These are phyloP conservation scores for Endomychus coccineus DNA, from an alignment of 2,888 invertebrate genomes.

Conservation along the genomic window DNA sequence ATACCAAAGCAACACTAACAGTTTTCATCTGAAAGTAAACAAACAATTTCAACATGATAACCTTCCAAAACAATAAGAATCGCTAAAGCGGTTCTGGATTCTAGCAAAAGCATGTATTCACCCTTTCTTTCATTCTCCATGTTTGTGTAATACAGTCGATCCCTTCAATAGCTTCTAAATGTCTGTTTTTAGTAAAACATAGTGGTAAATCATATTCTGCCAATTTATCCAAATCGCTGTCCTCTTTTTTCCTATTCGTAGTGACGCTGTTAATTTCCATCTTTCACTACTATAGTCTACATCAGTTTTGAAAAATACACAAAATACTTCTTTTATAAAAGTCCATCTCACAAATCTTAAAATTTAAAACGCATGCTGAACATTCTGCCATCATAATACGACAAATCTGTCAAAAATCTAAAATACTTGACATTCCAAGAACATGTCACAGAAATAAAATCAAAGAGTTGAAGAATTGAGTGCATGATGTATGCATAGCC, in stretches of 20 bases:
- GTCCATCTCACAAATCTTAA: no score
- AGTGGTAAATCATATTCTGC: slow-evolving; percentile 63
- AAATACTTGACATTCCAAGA: no score
- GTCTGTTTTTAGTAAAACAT: slow-evolving; percentile 66
- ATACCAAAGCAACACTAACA: slow-evolving; percentile 93
- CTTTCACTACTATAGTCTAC: no score
- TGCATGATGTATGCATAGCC: no score
- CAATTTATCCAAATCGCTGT: slow-evolving; percentile 1
- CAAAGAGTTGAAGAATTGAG: no score
- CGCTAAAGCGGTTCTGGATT: neutral
- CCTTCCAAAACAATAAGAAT: slow-evolving; percentile 6
- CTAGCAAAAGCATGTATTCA: slow-evolving; percentile 37
- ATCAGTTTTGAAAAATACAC: no score
- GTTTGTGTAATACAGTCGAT: slow-evolving; percentile 61
- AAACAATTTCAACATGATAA: slow-evolving; percentile 17
- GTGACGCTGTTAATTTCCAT: slow-evolving; percentile 5
- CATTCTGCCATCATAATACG: no score
- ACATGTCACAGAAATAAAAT: no score
- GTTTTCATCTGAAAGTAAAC: slow-evolving; percentile 95
- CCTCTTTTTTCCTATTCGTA: neutral
- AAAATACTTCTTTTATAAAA: no score
- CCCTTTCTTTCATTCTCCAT: slow-evolving; percentile 91
- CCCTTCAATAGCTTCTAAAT: slow-evolving; percentile 65
- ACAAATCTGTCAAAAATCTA: no score
- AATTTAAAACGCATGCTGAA: no score